phyloP scores from a whole-genome alignment of 2,113 vertebrate genomes.

The Myrmophylax atrothorax region DNA sequence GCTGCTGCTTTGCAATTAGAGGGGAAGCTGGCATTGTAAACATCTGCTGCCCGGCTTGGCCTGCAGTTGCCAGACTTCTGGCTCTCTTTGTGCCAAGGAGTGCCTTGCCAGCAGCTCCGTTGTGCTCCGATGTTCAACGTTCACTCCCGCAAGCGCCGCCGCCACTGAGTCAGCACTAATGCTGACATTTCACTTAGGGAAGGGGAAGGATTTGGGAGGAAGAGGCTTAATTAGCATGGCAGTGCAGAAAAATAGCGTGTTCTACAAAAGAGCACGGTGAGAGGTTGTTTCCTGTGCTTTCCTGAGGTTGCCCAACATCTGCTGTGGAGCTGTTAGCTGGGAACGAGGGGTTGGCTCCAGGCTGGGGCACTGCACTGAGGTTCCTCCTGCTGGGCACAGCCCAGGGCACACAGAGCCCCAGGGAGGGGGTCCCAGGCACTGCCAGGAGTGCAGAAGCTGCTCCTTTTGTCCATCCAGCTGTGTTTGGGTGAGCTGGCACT shows the following conservation, averaged over 20 bases:
- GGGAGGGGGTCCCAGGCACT: neutral
- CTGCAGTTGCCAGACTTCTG: constrained; percentile 16
- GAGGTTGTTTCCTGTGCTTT: neutral
- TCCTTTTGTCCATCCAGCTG: neutral
- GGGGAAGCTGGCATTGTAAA: constrained; percentile 42
- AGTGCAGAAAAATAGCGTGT: neutral
- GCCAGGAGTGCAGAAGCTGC: neutral
- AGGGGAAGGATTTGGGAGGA: neutral
- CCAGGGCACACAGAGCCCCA: neutral
- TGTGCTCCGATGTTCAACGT: neutral
- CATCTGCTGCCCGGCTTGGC: constrained; percentile 46
- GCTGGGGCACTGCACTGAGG: neutral
- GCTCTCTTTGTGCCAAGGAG: neutral
- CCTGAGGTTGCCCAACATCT: neutral
- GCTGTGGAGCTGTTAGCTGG: neutral
- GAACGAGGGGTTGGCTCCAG: rapidly evolving
- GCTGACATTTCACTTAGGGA: constrained; percentile 8
- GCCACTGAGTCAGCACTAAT: neutral
- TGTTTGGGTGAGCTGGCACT: neutral
- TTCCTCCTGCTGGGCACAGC: neutral
- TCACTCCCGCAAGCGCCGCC: neutral
- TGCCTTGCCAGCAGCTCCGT: neutral
- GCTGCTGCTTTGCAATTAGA: constrained; percentile 58
- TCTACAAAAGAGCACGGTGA: neutral
- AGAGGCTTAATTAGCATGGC: constrained; percentile 18